Percentiles rank a stretch among this genome's conserved stretches.
Evolutionary conservation across 2,113 vertebrate species (phyloP).

Genomic region (Leptobrachium leishanense): DNA sequence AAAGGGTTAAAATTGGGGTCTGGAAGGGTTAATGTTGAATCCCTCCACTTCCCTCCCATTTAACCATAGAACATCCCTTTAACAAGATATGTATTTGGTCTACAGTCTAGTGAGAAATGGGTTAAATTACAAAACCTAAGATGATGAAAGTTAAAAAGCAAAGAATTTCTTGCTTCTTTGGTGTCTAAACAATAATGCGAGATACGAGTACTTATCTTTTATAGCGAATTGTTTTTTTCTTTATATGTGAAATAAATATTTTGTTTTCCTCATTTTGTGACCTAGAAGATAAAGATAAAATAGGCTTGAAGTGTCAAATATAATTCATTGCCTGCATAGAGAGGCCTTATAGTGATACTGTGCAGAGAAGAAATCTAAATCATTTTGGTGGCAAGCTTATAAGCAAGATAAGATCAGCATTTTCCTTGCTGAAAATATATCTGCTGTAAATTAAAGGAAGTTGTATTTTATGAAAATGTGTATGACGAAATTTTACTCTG

Average conservation of each 20-base stretch:
- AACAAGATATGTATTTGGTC: too few relatives aligned
- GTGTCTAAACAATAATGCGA: conserved; percentile 55
- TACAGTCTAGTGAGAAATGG: neutral
- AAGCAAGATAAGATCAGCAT: conserved; percentile 72
- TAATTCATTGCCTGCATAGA: conserved; percentile 74
- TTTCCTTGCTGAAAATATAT: conserved; percentile 71
- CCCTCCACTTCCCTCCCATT: too few relatives aligned
- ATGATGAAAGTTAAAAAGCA: conserved; percentile 11
- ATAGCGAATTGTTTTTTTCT: conserved; percentile 63
- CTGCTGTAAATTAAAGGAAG: conserved; percentile 69
- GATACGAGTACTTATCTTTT: conserved; percentile 61
- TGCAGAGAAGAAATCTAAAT: conserved; percentile 68
- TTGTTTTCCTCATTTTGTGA: conserved; percentile 73
- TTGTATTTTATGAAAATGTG: conserved; percentile 67
- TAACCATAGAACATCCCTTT: too few relatives aligned
- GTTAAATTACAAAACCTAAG: neutral
- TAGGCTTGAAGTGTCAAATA: conserved; percentile 68
- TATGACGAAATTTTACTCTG: conserved; percentile 61
- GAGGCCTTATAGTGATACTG: conserved; percentile 63
- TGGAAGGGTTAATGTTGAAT: too few relatives aligned
- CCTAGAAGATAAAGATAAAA: conserved; percentile 67
- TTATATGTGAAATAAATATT: conserved; percentile 74
- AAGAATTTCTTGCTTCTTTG: conserved; percentile 53
- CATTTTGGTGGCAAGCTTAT: conserved; percentile 69
- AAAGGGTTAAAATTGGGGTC: too few relatives aligned